Evolutionary conservation across 2,113 vertebrate genomes (phyloP).

Genomic region (Emydura subglobosa): DNA sequence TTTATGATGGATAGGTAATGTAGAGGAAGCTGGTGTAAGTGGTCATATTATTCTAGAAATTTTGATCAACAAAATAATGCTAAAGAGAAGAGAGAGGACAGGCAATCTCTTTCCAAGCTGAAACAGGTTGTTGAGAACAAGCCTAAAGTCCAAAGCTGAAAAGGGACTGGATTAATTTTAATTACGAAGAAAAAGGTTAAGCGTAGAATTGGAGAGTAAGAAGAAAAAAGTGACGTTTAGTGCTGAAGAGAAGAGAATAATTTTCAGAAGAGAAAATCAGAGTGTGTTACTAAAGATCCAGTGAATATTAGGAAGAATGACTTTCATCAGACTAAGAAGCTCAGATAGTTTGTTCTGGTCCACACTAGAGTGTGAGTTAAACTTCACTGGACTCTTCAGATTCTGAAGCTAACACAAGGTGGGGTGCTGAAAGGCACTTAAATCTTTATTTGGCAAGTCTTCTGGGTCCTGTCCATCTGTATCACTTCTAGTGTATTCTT

Average conservation of each 20-base stretch:
- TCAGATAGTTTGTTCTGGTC: neutral
- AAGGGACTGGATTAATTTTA: neutral
- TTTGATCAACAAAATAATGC: neutral
- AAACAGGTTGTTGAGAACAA: neutral
- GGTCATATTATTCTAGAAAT: neutral
- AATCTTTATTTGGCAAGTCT: neutral
- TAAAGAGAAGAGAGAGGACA: neutral
- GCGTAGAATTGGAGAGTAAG: neutral
- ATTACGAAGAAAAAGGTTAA: neutral
- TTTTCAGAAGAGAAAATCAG: neutral
- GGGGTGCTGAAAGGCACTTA: neutral
- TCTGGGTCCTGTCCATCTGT: neutral
- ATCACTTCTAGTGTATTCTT: neutral
- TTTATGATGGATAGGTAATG: neutral
- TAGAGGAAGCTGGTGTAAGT: too few species aligned
- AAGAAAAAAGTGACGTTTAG: neutral
- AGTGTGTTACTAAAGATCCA: neutral
- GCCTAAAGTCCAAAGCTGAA: neutral
- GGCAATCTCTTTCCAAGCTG: neutral
- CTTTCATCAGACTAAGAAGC: neutral
- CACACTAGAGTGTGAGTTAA: too few species aligned
- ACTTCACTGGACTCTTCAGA: neutral
- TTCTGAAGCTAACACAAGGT: neutral
- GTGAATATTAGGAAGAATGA: neutral
- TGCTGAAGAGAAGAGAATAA: neutral